phyloP scores from a whole-genome alignment of 2,113 vertebrate genomes.

The Psittacara wagleri region DNA sequence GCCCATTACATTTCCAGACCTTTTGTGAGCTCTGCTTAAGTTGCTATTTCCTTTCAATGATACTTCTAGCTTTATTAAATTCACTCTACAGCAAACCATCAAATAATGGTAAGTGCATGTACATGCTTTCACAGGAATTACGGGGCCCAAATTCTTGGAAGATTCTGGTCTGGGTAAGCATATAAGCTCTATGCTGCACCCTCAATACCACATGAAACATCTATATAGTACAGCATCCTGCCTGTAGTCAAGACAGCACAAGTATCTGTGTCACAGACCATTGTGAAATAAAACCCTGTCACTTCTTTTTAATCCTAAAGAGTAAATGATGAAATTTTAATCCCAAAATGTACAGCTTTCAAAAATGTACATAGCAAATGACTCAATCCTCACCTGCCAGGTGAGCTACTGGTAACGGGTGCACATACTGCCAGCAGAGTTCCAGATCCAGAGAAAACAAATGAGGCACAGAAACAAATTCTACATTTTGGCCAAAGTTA shows the following conservation, averaged over 20 bases:
- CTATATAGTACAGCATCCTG: not conserved
- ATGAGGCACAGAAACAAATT: not conserved
- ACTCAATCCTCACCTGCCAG: not conserved
- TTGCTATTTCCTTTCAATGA: not conserved
- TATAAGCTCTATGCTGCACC: not conserved
- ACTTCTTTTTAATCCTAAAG: not conserved
- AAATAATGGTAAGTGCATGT: not conserved
- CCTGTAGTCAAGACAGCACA: not conserved
- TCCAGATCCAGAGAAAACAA: not conserved
- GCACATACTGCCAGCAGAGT: not conserved
- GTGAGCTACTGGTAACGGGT: not conserved
- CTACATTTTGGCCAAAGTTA: not conserved
- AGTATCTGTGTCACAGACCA: not conserved
- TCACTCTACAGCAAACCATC: not conserved
- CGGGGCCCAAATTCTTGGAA: not conserved
- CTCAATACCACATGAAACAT: not conserved
- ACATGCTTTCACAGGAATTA: not conserved
- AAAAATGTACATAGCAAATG: not conserved
- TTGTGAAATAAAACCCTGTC: not conserved
- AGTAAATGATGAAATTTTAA: not conserved
- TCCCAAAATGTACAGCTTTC: not conserved
- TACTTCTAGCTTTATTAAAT: not conserved
- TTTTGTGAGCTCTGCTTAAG: not conserved
- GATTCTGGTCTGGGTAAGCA: not conserved
- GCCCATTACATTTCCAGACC: not conserved